Conservation (phyloP, 1,140 invertebrate genomes). For the Drosophila ananassae region DNA sequence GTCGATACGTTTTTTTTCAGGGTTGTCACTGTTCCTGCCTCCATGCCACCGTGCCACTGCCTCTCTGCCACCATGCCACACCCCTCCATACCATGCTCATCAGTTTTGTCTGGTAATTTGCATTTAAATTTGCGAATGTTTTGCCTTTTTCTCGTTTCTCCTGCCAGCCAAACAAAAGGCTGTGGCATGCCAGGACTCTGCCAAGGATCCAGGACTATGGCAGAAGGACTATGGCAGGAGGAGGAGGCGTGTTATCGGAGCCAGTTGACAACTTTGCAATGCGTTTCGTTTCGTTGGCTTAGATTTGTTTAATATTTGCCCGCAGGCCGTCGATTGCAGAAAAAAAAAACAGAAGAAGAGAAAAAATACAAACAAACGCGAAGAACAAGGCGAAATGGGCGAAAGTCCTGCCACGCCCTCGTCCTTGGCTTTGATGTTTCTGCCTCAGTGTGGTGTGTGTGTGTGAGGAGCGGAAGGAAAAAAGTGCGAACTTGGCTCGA, state of each 20-base stretch:
- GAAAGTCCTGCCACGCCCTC: constrained; percentile 38
- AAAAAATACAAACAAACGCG: constrained; percentile 8
- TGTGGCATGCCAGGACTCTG: constrained; percentile 1
- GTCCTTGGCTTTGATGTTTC: constrained; percentile 63
- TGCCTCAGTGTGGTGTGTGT: neutral
- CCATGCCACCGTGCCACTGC: no score
- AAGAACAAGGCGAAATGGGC: constrained; percentile 7
- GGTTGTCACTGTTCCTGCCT: no score
- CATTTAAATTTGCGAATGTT: constrained; percentile 82
- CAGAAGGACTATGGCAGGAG: neutral
- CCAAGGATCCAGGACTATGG: neutral
- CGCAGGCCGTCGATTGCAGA: constrained; percentile 57
- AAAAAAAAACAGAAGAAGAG: constrained; percentile 50
- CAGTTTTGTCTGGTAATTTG: constrained; percentile 70
- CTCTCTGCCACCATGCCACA: no score
- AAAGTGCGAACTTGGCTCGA: constrained; percentile 69
- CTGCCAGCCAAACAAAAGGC: constrained; percentile 53
- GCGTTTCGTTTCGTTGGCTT: constrained; percentile 66
- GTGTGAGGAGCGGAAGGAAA: neutral
- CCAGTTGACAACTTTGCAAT: constrained; percentile 81
- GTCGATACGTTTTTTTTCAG: constrained; percentile 52
- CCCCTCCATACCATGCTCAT: constrained; percentile 26
- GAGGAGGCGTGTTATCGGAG: constrained; percentile 58
- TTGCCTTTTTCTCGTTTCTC: constrained; percentile 75
- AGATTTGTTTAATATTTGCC: constrained; percentile 80